Evolutionary conservation across 2,888 invertebrate species (phyloP).

Genomic region (Rotaria sp.): DNA sequence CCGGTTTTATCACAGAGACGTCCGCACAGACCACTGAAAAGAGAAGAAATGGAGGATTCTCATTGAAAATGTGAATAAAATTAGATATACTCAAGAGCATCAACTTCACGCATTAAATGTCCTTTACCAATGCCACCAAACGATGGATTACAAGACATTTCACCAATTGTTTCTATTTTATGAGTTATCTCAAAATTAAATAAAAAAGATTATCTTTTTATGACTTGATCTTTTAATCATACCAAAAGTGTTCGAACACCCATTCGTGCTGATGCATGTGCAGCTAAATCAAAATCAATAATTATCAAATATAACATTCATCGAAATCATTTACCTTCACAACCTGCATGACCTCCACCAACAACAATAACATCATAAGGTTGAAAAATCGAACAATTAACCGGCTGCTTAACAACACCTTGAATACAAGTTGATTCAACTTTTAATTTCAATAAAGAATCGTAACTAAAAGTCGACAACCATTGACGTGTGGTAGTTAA

Average conservation of each 20-base stretch:
- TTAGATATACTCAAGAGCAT: constrained; percentile 71
- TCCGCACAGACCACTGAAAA: background rate
- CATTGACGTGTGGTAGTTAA: background rate
- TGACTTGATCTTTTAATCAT: constrained; percentile 50
- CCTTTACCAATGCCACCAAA: constrained; percentile 88
- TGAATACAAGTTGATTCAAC: background rate
- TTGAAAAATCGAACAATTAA: background rate
- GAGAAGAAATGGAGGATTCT: background rate
- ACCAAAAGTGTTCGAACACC: constrained; percentile 68
- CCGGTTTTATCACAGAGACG: constrained; percentile 63
- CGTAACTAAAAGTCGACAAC: background rate
- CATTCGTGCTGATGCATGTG: constrained; percentile 73
- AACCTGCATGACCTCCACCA: constrained; percentile 84
- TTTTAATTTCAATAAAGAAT: background rate
- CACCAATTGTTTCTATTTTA: constrained; percentile 72
- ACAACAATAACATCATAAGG: constrained; percentile 70
- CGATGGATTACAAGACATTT: constrained; percentile 87
- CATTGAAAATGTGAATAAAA: background rate
- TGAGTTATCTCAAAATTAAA: constrained; percentile 61
- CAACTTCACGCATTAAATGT: constrained; percentile 75
- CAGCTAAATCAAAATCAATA: constrained; percentile 59
- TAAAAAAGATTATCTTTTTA: background rate
- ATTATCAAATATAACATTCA: no score
- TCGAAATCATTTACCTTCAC: constrained; percentile 21
- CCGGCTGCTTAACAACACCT: background rate